Evolutionary conservation across 2,797 vertebrate species (phyloP).

Genomic region (Limosa lapponica): DNA sequence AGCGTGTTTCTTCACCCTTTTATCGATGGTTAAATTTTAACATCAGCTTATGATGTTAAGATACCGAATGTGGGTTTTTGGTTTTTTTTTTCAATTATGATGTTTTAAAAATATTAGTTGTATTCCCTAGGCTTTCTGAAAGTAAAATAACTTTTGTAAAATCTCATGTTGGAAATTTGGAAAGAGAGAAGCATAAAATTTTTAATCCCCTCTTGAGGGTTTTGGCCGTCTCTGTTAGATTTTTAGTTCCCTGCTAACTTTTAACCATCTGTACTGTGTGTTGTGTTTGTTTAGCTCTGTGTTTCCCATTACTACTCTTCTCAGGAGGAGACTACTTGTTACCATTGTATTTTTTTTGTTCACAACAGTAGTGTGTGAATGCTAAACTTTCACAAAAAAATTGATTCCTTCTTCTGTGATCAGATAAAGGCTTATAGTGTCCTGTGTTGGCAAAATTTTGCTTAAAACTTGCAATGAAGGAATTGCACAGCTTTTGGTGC

Average conservation of each 20-base stretch:
- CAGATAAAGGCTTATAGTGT: not conserved
- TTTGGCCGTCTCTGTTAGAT: not conserved
- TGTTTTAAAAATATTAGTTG: not conserved
- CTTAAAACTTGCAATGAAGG: not conserved
- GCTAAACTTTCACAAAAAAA: not conserved
- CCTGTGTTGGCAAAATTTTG: not conserved
- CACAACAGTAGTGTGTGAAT: rapidly evolving
- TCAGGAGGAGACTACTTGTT: not conserved
- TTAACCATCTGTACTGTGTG: not conserved
- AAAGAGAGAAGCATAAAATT: not conserved
- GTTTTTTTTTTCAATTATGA: not conserved
- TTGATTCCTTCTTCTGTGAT: not conserved
- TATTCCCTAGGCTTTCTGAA: not conserved
- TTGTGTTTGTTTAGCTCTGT: not conserved
- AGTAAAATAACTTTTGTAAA: not conserved
- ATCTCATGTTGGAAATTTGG: not conserved
- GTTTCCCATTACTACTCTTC: not conserved
- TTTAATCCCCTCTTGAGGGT: not conserved
- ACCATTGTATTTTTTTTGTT: not conserved
- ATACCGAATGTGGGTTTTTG: not conserved
- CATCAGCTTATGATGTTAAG: not conserved
- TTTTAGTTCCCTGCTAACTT: not conserved
- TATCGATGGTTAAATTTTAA: not conserved
- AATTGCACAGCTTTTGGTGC: not conserved
- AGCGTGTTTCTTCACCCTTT: not conserved